phyloP scores from a whole-genome alignment of 2,113 vertebrate species.

The Corythornis madagascariensis region DNA sequence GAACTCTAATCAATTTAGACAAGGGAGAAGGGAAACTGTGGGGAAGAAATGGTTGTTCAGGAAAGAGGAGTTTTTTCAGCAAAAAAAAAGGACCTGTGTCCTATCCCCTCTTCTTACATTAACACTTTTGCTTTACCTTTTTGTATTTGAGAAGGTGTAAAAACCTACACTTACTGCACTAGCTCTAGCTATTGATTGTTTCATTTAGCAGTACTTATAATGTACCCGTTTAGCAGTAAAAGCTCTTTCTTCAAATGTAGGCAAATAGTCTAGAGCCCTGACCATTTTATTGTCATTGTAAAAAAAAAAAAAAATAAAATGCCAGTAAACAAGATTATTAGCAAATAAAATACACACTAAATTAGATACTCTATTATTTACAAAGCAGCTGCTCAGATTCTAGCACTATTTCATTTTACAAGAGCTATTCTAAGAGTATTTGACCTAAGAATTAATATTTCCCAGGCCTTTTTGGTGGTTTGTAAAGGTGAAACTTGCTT shows the following conservation, averaged over 20 bases:
- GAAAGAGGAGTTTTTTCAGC: neutral
- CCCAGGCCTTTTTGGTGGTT: neutral
- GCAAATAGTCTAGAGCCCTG: neutral
- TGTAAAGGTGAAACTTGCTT: neutral
- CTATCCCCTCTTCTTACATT: neutral
- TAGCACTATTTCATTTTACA: neutral
- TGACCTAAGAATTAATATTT: neutral
- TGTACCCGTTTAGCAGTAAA: neutral
- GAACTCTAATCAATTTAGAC: too few species aligned
- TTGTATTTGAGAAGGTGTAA: neutral
- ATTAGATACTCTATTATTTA: neutral
- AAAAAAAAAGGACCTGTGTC: neutral
- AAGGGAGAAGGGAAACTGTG: too few species aligned
- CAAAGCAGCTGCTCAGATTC: neutral
- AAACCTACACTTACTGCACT: neutral
- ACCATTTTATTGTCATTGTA: neutral
- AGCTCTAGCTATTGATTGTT: neutral
- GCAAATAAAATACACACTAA: neutral
- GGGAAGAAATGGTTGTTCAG: too few species aligned
- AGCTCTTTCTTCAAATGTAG: neutral
- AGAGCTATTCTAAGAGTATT: neutral
- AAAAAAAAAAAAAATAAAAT: neutral
- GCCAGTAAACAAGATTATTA: neutral
- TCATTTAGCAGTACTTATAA: neutral
- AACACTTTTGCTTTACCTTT: neutral